Conservation (phyloP, 2,113 vertebrate genomes). For the Calypte anna region DNA sequence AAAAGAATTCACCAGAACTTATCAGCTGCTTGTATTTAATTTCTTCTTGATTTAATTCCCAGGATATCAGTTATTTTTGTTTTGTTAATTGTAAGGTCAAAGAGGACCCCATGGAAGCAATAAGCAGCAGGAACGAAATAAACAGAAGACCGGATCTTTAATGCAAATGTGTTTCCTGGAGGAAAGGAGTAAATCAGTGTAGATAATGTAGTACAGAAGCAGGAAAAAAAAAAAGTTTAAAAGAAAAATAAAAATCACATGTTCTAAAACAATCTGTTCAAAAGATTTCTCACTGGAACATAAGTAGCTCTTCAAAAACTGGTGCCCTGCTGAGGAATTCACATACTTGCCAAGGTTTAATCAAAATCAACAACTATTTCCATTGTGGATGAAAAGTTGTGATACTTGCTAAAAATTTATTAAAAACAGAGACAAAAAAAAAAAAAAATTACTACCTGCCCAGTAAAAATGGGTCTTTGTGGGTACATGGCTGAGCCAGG, state of each 20-base stretch:
- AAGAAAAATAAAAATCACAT: neutral
- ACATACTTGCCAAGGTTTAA: slow-evolving; percentile 21
- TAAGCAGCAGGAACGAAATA: slow-evolving; percentile 33
- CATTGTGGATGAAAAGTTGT: neutral
- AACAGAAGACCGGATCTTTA: slow-evolving; percentile 52
- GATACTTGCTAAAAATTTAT: neutral
- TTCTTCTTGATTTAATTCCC: neutral
- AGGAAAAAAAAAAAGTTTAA: neutral
- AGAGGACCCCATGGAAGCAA: slow-evolving; percentile 6
- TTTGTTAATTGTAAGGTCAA: slow-evolving; percentile 41
- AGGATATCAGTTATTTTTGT: neutral
- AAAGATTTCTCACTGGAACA: slow-evolving; percentile 7
- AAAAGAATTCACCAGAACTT: neutral
- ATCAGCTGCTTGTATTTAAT: neutral
- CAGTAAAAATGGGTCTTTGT: neutral
- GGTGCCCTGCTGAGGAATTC: slow-evolving; percentile 34
- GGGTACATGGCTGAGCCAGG: neutral
- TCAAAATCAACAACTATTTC: slow-evolving; percentile 1
- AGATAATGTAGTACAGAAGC: slow-evolving; percentile 39
- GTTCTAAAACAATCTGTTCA: slow-evolving; percentile 29
- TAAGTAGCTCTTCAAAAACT: slow-evolving; percentile 29
- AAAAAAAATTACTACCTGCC: neutral
- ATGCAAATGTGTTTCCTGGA: slow-evolving; percentile 58
- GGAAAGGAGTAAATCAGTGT: slow-evolving; percentile 27
- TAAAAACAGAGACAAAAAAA: neutral